Evolutionary conservation across 2,888 invertebrate species (phyloP), one percentile per base, ranked within the genome.

Genomic region (Drosophila barbarae): DNA sequence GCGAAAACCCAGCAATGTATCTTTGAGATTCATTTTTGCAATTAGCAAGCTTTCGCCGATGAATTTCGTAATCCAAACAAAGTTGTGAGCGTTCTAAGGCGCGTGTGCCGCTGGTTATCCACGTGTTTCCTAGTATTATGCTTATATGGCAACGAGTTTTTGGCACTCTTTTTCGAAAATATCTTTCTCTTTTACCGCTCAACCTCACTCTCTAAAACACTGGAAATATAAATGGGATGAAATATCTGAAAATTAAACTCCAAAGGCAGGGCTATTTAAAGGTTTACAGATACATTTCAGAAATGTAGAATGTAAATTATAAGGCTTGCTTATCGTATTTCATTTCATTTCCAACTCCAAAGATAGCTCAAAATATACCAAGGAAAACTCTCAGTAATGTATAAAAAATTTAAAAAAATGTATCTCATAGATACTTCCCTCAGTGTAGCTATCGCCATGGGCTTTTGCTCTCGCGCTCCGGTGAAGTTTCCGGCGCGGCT

Each of bases 401-500:
- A 23, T 23, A 23, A 23, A 4, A 23, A 23, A 23, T 23, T 23
- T 5, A 3, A 23, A 23, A 23, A 23, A 23, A 23, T 4, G 23
- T 23, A 23, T 23, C 23, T 23, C 23, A 23, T 23, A 15, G n/a
- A n/a, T 15, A 1, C 15, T 36, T 18, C 18, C 12, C 6, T 34
- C 8, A 34, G 46, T 26, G 32, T 35, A 55, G 64, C 68, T 64
- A 67, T 64, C 42, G 61, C 42, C 35, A 23, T 53, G 32, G 34
- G 39, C 39, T 15, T 32, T 26, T 38, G 30, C 41, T 32, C 41
- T 30, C 34, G 28, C 32, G 32, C 42, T 28, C 35, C 56, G 70
- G 42, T 72, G 76, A 75, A 83, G 84, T 83, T 85, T 64, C 21
- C 41, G 18, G 12, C 50, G 57, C 41, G 34, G 50, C 51, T 38